Evolutionary conservation across 1,140 invertebrate species (phyloP), one percentile per base, ranked within the genome.

Genomic region (Zaprionus ghesquierei): DNA sequence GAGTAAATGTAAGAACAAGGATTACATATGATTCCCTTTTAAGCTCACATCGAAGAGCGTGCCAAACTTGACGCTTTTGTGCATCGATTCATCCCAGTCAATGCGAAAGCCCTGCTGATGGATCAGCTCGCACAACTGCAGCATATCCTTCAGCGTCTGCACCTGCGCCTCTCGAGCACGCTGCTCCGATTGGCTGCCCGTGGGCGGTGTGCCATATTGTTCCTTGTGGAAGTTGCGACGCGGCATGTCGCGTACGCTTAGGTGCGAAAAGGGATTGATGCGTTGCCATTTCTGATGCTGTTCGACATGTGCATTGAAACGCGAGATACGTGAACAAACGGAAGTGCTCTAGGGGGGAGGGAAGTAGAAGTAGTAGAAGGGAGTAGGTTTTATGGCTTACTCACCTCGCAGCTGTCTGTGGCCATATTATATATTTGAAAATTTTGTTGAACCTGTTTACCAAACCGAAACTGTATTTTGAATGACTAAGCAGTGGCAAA

Each of bases 251-350:
- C 38, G 63, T 2, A 87, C 82, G 9, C 29, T 87, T 59, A 35
- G 76, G 27, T 86, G 82, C 18, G 75, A 55, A 0, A 86, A 86
- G 5, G 82, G 82, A 73, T 86, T 86, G 9, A 86, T 55, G 31
- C 69, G 66, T 68, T 87, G 85, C 75, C 79, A 87, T 18, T 87
- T 38, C 10, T 68, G 55, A 15, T 86, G 82, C 23, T 79, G 31
- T 25, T 86, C 71, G 2, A 62, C 82, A 1, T 78, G 79, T 31
- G 81, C 58, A 25, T 86, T 86, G 38, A 87, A 86, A 0, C 69
- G 58, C 5, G 50, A 63, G 3, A 86, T 77, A 38, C 82, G 82
- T 10, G 82, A 87, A 13, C 70, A 75, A 2, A 86, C 82, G 10
- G 75, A 76, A 13, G 51, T 66, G 15, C 73, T 54, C 81, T 86